phyloP scores from a whole-genome alignment of 2,113 vertebrate species.

The Urocynchramus pylzowi region DNA sequence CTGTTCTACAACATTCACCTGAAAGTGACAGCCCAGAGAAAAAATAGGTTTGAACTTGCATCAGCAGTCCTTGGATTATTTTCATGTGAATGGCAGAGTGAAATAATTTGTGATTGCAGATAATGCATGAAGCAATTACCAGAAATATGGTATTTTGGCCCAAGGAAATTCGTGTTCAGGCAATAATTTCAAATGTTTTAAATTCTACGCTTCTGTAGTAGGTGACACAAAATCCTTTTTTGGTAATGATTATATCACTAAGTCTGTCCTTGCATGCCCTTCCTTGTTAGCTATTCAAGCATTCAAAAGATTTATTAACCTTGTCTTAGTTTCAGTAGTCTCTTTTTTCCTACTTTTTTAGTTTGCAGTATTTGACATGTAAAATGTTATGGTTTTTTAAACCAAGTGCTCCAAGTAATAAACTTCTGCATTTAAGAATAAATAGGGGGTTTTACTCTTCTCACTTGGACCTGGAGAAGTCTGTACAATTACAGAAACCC shows the following conservation, averaged over 20 bases:
- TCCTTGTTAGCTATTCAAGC: constrained; percentile 32
- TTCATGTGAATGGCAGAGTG: constrained; percentile 29
- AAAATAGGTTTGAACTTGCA: not conserved
- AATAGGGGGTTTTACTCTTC: not conserved
- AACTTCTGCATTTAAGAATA: not conserved
- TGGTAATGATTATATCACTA: constrained; percentile 29
- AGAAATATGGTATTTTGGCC: constrained; percentile 46
- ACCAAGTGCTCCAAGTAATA: not conserved
- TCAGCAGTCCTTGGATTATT: constrained; percentile 20
- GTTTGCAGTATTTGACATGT: not conserved
- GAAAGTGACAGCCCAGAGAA: not conserved
- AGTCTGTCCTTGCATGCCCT: constrained; percentile 54
- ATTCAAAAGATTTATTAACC: constrained; percentile 45
- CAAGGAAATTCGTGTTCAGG: constrained; percentile 46
- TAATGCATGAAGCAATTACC: constrained; percentile 35
- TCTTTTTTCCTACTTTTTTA: not conserved
- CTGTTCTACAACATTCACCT: not conserved
- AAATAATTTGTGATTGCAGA: constrained; percentile 51
- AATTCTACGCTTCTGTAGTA: constrained; percentile 42
- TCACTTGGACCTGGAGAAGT: not conserved
- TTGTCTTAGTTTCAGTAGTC: not conserved
- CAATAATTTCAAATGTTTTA: constrained; percentile 48
- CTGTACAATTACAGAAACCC: not conserved
- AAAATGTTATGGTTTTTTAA: not conserved
- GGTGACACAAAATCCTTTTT: constrained; percentile 53